Base-by-base conservation (phyloP, 30 jellyfish, hydroid and myxozoan species). In the Turritopsis dohrnii region DNA sequence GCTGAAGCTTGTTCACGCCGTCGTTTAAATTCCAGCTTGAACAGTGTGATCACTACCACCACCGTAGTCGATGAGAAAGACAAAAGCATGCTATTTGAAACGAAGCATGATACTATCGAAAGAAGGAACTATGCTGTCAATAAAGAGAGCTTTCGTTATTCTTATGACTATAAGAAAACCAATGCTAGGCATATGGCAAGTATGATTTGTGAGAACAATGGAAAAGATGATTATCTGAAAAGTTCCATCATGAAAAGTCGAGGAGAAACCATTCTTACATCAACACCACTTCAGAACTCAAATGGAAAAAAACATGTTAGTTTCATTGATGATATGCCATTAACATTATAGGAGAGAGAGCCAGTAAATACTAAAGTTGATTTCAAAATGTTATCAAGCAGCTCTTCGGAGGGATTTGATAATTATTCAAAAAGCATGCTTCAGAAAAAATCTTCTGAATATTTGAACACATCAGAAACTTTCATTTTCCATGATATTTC, bases 401-500 rank as follows among this genome's bases (percentile, higher is more conserved):
- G 60, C 60, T 41, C 60, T 41, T 13, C 60, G 13, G n/a, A n/a
- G n/a, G 60, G 60, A 41, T 41, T 41, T 41, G 60, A 41, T 41
- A 5, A 41, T 41, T 41, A 41, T 41, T 41, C 60, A 41, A 41
- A 41, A 41, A 41, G 60, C 5, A 41, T 41, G 9, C 13, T 41
- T 41, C 5, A 41, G 60, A 13, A 41, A 3, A 41, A 41, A 3
- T 41, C 60, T 41, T 3, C 60, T 13, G 60, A 13, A 5, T 41
- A 13, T 41, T 5, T 41, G 13, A 41, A 41, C 60, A 41, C 83
- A 23, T 74, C 23, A 24, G 83, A 74, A 1, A 16, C 28, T 29
- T 21, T 21, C 0, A 71, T 74, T 26, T 74, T 74, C n/a, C 83
- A 74, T 74, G 83, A 74, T 29, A 74, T 29, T 23, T 74, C 83